Base-by-base conservation (phyloP, 2,888 invertebrate species). In the Drosophila barbarae region DNA sequence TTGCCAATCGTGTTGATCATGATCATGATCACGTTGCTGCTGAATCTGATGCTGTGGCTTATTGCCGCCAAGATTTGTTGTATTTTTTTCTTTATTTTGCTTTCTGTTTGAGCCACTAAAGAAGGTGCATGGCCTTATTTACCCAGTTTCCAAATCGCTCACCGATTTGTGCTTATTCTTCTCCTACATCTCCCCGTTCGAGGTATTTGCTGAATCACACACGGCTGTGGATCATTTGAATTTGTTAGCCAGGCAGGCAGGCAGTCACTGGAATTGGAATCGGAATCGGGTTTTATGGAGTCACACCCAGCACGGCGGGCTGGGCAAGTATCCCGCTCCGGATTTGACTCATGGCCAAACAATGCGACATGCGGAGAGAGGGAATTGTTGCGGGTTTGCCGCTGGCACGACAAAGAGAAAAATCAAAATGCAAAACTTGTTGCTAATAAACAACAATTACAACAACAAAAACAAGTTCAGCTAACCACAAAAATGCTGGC, bases 91-190 rank as follows among this genome's bases (percentile, higher is more conserved):
- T 42, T 53, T 53, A 23, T 23, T 50, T 39, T 34, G 41, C 26
- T 26, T 26, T 26, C 3, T 26, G 41, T 56, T 51, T 39, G 23
- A 39, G 44, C 54, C 38, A 56, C 52, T 52, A 36, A 63, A 75
- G 65, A 77, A 79, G 83, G 79, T 85, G 80, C 80, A 86, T 87
- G 87, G 82, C 87, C 86, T 87, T 86, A 83, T 87, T 87, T 86
- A 87, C 86, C 85, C 76, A 87, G 78, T 78, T 86, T 84, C 54
- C 63, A 72, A 77, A 80, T 76, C 76, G 72, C 59, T 74, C 70
- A 50, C 59, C 56, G 63, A 72, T 73, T 71, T 75, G 63, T 71
- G 69, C 63, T 30, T 55, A 46, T 70, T 67, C 54, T 41, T 34
- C 44, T 35, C 51, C 32, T 30, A 42, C 23, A 32, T 42, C 42